Base-by-base conservation (phyloP, 2,888 invertebrate genomes). In the Eupsilia transversa region DNA sequence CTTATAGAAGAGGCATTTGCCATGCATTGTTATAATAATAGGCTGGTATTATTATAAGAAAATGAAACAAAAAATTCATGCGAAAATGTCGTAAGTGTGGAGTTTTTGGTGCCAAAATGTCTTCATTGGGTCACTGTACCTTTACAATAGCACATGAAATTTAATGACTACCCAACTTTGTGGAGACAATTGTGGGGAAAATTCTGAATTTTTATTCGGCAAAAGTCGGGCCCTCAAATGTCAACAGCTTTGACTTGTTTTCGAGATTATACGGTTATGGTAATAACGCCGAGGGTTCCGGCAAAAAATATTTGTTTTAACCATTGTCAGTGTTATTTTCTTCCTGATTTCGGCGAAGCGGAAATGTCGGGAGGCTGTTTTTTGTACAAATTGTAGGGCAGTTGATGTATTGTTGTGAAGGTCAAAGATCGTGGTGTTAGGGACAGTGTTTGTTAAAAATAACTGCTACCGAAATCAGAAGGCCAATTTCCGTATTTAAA, bases 141-240 rank as follows among this genome's bases (percentile, higher is more conserved):
- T 67, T 52, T 46, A 66, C 60, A 67, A 78, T 65, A 35, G 65
- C 73, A 77, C 74, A 86, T 88, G 82, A 89, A 89, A 89, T 87
- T 88, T 89, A 90, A 91, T 88, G 88, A 90, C 67, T 78, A 46
- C 30, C 84, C 72, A 84, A 85, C 46, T 54, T 74, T 12, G 67
- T 10, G 35, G 77, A 84, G 83, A 75, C 83, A 86, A 87, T 88
- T 66, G 65, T 79, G 82, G 77, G 82, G 86, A 70, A 79, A 85
- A 83, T 83, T 79, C 88, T 83, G 89, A 91, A 91, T 89, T 88
- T 90, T 89, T 85, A 86, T 88, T 88, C 83, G 85, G 85, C 86
- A 87, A 90, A 89, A 89, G 85, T 85, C 85, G 75, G 78, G 57
- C 72, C 70, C 76, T 79, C 76, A 66, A 88, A 80, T 81, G 83